Conservation (phyloP, 1,140 invertebrate genomes). For the Leptopilina clavipes region DNA sequence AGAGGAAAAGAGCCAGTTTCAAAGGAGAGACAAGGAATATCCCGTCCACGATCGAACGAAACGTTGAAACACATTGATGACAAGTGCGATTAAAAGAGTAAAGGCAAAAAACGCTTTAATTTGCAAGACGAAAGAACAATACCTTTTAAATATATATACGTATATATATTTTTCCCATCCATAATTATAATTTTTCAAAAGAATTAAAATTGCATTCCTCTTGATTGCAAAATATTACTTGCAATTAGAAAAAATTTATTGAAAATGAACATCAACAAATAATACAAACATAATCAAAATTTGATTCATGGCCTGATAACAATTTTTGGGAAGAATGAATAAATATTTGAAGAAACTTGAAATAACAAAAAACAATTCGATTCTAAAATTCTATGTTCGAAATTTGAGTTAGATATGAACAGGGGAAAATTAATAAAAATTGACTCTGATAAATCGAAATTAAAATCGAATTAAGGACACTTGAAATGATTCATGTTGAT, state of each 20-base stretch:
- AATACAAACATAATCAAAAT: too few species aligned
- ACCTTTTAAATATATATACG: neutral
- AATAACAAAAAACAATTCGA: too few species aligned
- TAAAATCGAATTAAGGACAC: conserved; percentile 71
- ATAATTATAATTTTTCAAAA: neutral
- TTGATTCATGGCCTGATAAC: too few species aligned
- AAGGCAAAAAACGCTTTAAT: neutral
- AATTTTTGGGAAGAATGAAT: too few species aligned
- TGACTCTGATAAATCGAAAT: conserved; percentile 64
- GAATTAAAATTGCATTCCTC: conserved; percentile 12
- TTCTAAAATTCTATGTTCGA: neutral
- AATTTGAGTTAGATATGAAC: conserved; percentile 41
- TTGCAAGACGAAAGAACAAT: conserved; percentile 3
- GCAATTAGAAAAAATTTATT: neutral
- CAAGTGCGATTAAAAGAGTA: conserved; percentile 3
- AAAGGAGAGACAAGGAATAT: conserved; percentile 22
- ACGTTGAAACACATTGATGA: neutral
- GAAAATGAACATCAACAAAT: neutral
- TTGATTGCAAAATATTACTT: neutral
- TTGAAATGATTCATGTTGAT: conserved; percentile 65
- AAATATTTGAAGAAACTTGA: too few species aligned
- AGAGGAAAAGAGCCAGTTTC: conserved; percentile 21
- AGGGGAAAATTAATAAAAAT: conserved; percentile 55
- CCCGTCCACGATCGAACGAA: neutral
- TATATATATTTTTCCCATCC: neutral